These are phyloP conservation scores for Ginglymostoma cirratum DNA, from an alignment of 2,113 vertebrate species.

Conservation along the genomic window DNA sequence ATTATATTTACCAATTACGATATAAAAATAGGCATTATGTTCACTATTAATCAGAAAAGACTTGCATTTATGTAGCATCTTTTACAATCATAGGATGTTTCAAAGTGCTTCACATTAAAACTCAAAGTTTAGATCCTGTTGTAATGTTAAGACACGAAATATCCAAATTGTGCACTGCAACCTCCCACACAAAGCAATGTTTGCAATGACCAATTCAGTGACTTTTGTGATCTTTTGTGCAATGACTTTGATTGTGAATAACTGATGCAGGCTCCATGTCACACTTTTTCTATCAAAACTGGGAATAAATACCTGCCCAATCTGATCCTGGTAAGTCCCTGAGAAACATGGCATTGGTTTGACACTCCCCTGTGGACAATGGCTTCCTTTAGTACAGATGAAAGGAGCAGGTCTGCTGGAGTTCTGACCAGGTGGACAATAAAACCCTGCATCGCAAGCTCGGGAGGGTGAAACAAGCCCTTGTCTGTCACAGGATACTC, in stretches of 20 bases:
- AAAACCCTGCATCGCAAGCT: slow-evolving; percentile 56
- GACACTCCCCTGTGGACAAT: slow-evolving; percentile 68
- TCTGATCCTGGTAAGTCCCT: slow-evolving; percentile 71
- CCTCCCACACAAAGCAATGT: background rate
- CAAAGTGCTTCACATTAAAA: background rate
- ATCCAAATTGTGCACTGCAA: background rate
- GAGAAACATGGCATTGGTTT: slow-evolving; percentile 59
- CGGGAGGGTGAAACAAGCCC: slow-evolving; percentile 62
- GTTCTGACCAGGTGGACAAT: slow-evolving; percentile 52
- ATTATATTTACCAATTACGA: background rate
- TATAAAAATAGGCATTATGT: background rate
- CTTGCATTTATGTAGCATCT: background rate
- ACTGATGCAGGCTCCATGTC: background rate
- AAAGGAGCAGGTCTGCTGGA: slow-evolving; percentile 41
- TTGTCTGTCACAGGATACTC: slow-evolving; percentile 59
- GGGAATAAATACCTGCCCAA: slow-evolving; percentile 51
- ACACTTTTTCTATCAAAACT: background rate
- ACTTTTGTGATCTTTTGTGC: background rate
- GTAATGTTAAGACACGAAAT: background rate
- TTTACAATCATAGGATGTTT: background rate
- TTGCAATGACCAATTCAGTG: background rate
- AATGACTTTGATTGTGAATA: background rate
- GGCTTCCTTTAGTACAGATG: slow-evolving; percentile 40
- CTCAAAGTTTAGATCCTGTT: background rate
- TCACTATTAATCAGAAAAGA: background rate